Evolutionary conservation across 2,888 invertebrate species (phyloP), one percentile per base, ranked within the genome.

Genomic region (Spilosoma lubricipeda): DNA sequence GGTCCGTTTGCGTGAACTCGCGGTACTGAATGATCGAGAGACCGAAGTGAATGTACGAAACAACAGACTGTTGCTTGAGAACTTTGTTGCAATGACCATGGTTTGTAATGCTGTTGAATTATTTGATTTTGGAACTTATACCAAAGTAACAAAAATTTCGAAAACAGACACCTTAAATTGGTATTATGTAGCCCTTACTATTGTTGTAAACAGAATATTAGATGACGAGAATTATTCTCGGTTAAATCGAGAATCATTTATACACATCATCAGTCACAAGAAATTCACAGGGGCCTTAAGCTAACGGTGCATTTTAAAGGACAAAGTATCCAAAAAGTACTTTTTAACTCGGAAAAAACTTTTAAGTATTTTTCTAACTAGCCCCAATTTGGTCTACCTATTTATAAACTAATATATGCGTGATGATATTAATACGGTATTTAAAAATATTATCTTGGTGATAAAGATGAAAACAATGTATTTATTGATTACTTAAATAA

Each of bases 21-120:
- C 86, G 77, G 73, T 67, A 82, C 83, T 85, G 82, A 83, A 82
- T 82, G 83, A 80, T 67, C 48, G 77, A 79, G 63, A 71, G 76
- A 73, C 71, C 20, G 30, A 78, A 73, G 71, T 75, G 71, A 81
- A 81, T 77, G 75, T 80, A 82, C 39, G 77, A 78, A 78, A 72
- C 79, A 85, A 80, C 76, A 74, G 74, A 69, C 70, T 68, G 48
- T 39, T 52, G 56, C 78, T 78, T 69, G 78, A 82, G 77, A 85
- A 78, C 79, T 74, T 76, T 73, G 71, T 77, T 76, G 45, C 59
- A 67, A 69, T 70, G 59, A 45, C 72, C 72, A 73, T 77, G 59
- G 5, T 76, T 76, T 75, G 30, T n/a, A 67, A 68, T 70, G 73
- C 52, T 63, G 70, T 66, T 73, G 39, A 9, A 65, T n/a, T 66